Percentiles rank a stretch among this genome's conserved stretches.
phyloP scores from a whole-genome alignment of 2,797 vertebrate genomes.

The Poliocrania exsul region DNA sequence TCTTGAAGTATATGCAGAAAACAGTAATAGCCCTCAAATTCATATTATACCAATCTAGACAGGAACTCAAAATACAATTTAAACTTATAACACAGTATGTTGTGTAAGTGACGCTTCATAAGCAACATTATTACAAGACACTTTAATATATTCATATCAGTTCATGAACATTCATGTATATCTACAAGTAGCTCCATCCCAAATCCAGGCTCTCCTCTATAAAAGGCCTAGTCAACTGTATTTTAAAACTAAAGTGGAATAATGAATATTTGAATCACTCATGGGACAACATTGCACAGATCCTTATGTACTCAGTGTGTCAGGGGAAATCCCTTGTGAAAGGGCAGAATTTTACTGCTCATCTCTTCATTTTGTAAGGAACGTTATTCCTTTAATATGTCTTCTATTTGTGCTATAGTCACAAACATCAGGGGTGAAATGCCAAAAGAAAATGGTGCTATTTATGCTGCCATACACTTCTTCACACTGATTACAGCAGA shows the following conservation, averaged over 20 bases:
- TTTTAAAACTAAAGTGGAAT: not conserved
- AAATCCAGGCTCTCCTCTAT: not conserved
- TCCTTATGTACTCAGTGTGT: accelerated
- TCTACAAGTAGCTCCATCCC: not conserved
- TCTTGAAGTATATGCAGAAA: not conserved
- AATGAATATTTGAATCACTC: not conserved
- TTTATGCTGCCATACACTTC: not conserved
- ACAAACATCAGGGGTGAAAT: not conserved
- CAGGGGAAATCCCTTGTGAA: not conserved
- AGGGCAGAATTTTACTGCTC: not conserved
- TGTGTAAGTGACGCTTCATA: not conserved
- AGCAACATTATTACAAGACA: not conserved
- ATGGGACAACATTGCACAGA: not conserved
- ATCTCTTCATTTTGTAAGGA: not conserved
- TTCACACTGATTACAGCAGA: not conserved
- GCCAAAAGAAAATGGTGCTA: accelerated
- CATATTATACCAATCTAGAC: not conserved
- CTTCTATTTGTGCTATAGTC: not conserved
- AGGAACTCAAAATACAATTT: not conserved
- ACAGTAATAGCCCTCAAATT: not conserved
- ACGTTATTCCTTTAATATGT: not conserved
- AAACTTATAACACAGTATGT: not conserved
- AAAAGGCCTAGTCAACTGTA: not conserved
- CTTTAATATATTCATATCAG: not conserved
- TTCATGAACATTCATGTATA: not conserved